Percentiles rank a stretch among this genome's conserved stretches.
Conservation (phyloP, 2,797 vertebrate species). For the Chaetophractus vellerosus region DNA sequence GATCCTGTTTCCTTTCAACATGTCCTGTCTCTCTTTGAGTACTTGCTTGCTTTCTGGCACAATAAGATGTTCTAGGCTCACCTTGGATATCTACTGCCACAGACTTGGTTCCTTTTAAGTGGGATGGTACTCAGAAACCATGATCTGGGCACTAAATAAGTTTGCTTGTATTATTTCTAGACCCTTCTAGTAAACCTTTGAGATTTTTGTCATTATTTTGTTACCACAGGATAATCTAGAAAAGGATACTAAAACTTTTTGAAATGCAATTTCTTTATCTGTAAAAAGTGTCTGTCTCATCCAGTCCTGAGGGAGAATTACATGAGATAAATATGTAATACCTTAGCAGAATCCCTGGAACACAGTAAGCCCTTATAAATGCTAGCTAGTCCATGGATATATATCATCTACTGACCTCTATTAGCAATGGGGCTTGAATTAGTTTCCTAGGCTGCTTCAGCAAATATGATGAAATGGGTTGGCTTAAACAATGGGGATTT, state of each 20-base stretch:
- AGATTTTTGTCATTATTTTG: background rate
- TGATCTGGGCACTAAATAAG: background rate
- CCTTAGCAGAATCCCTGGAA: too few species aligned
- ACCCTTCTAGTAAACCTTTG: background rate
- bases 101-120: background rate
- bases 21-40: background rate
- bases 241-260: background rate
- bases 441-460: too few species aligned
- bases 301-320: too few species aligned
- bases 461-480: too few species aligned
- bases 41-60: background rate
- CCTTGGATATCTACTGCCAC: background rate
- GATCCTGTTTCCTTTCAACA: background rate
- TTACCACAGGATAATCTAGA: background rate
- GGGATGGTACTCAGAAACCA: background rate
- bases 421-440: too few species aligned
- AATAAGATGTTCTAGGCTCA: background rate
- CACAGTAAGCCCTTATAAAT: too few species aligned
- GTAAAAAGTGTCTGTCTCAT: background rate
- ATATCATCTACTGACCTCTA: too few species aligned
- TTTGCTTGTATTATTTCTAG: background rate
- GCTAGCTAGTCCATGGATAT: too few species aligned
- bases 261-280: background rate
- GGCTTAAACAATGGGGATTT: too few species aligned
- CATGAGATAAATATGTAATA: too few species aligned